These are phyloP conservation scores for Cephalopachus bancanus DNA, from an alignment of 2,797 vertebrate genomes.

Conservation along the genomic window DNA sequence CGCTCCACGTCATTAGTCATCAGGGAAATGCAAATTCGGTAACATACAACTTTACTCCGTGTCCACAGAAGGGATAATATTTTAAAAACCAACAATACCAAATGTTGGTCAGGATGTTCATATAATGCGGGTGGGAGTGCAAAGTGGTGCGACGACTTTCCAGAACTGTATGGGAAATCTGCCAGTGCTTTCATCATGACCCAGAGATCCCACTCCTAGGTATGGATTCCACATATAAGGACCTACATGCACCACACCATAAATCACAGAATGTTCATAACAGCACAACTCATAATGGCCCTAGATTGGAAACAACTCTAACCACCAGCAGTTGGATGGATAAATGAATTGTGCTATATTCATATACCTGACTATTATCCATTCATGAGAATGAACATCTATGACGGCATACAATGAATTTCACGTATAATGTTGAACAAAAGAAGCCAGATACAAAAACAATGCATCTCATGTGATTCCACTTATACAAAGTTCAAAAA, in stretches of 20 bases:
- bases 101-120: conserved; percentile 13
- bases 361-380: background rate
- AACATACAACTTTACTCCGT: background rate
- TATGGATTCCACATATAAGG: background rate
- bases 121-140: background rate
- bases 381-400: background rate
- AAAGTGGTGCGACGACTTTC: conserved; percentile 1
- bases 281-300: background rate
- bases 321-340: background rate
- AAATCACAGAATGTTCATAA: background rate
- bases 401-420: background rate
- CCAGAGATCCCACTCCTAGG: background rate
- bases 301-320: background rate
- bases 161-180: conserved; percentile 38
- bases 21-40: conserved; percentile 32
- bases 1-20: background rate
- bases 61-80: conserved; percentile 20
- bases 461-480: background rate
- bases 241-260: background rate
- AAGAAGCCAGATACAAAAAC: conserved; percentile 2
- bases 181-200: background rate
- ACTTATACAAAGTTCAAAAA: background rate
- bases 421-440: background rate
- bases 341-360: background rate
- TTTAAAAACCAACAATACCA: conserved; percentile 34